phyloP scores from a whole-genome alignment of 2,888 invertebrate genomes.

The Chydorus sphaericus region DNA sequence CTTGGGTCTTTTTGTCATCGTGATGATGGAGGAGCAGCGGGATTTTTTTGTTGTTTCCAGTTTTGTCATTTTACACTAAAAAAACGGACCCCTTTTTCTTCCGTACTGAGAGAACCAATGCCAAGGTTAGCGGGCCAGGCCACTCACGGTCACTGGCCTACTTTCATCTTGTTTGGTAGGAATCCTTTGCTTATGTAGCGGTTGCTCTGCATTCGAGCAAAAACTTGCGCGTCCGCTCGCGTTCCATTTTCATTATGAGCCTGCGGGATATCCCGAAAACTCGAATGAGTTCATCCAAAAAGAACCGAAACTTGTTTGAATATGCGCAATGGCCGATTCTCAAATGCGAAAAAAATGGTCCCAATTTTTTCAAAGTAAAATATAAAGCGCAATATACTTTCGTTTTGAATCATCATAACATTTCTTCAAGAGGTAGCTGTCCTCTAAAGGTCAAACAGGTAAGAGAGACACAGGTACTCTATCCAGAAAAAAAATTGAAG shows the following conservation, averaged over 20 bases:
- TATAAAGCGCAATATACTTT: no score
- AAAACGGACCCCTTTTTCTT: no score
- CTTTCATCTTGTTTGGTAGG: not conserved
- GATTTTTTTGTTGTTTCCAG: no score
- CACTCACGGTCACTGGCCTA: conserved; percentile 11
- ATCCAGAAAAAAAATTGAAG: no score
- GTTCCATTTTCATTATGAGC: not conserved
- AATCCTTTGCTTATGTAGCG: not conserved
- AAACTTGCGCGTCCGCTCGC: not conserved
- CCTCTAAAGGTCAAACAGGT: not conserved
- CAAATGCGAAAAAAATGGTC: not conserved
- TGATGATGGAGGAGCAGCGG: not conserved
- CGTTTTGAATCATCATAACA: no score
- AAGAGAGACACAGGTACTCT: not conserved
- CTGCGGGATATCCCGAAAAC: not conserved
- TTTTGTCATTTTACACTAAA: no score
- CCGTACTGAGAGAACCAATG: not conserved
- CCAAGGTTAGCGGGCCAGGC: conserved; percentile 13
- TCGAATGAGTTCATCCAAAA: not conserved
- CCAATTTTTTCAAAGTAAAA: no score
- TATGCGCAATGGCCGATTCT: not conserved
- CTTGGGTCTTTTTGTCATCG: not conserved
- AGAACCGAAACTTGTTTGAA: not conserved
- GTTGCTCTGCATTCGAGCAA: no score
- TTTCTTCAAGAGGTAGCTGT: conserved; percentile 1